Conservation (phyloP, 92 coral and sea anemone species). For the Bergia puertoricense region DNA sequence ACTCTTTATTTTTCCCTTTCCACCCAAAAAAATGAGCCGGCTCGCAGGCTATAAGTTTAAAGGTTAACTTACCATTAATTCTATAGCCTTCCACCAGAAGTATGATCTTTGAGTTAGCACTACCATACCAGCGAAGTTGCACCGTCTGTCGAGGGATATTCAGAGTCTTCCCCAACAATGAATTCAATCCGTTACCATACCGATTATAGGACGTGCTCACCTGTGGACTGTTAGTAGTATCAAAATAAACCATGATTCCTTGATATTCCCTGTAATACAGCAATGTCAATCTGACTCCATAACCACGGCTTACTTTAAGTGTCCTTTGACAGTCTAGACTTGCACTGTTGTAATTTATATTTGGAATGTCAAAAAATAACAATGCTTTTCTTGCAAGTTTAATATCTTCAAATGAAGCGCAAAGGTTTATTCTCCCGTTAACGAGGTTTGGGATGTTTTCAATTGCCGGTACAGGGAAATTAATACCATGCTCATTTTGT, state of each 20-base stretch:
- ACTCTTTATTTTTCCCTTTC: no score
- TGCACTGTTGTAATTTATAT: background rate
- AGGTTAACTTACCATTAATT: slow-evolving; percentile 31
- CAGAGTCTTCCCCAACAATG: slow-evolving; percentile 42
- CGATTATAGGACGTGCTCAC: background rate
- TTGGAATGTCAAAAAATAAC: slow-evolving; percentile 48
- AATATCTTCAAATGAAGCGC: slow-evolving; percentile 17
- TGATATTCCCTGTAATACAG: slow-evolving; percentile 37
- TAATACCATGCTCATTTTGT: slow-evolving; percentile 44
- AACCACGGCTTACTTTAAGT: slow-evolving; percentile 39
- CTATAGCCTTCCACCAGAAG: slow-evolving; percentile 48
- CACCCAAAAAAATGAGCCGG: no score
- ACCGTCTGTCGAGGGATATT: slow-evolving; percentile 44
- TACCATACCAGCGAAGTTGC: slow-evolving; percentile 45
- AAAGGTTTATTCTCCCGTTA: slow-evolving; percentile 50
- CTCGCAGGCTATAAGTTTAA: no score
- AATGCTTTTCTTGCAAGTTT: background rate
- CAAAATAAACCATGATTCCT: slow-evolving; percentile 30
- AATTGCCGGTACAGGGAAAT: slow-evolving; percentile 35
- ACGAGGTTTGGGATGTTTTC: slow-evolving; percentile 45
- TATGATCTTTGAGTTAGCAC: slow-evolving; percentile 47
- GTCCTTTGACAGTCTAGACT: slow-evolving; percentile 30
- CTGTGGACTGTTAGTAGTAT: background rate
- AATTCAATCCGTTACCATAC: background rate
- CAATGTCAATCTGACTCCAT: slow-evolving; percentile 52